Conservation (phyloP, 2,113 vertebrate species). For the Sander vitreus region DNA sequence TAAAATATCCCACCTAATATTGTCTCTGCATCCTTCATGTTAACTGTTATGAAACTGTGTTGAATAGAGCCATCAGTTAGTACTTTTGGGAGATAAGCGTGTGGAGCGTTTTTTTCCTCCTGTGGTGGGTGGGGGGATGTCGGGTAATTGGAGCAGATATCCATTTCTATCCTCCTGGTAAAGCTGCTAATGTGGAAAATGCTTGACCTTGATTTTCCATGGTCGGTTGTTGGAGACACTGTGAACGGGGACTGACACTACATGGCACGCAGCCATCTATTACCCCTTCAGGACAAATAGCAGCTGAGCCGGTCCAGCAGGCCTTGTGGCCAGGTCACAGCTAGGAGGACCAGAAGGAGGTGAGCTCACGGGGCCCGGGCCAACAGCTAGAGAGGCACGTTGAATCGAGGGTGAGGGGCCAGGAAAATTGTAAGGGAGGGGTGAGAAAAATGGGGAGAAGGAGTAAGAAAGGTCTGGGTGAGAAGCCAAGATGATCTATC, state of each 20-base stretch:
- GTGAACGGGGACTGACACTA: conserved; percentile 37
- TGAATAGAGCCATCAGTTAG: conserved; percentile 56
- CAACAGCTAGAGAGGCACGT: conserved; percentile 28
- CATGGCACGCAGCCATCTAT: conserved; percentile 39
- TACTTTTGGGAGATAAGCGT: conserved; percentile 39
- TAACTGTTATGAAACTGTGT: conserved; percentile 52
- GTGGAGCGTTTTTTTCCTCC: conserved; percentile 37
- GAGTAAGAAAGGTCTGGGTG: conserved; percentile 34
- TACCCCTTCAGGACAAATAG: conserved; percentile 41
- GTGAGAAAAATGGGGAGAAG: conserved; percentile 35
- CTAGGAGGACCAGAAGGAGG: conserved; percentile 36
- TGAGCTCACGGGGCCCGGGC: neutral
- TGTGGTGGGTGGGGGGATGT: conserved; percentile 11
- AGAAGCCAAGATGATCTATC: conserved; percentile 63
- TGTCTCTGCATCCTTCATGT: conserved; percentile 49
- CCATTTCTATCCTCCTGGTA: conserved; percentile 72
- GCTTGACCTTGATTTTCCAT: conserved; percentile 78
- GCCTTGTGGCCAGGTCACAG: conserved; percentile 52
- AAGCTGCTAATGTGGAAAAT: conserved; percentile 81
- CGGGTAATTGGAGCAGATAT: conserved; percentile 68
- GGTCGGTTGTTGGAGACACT: conserved; percentile 60
- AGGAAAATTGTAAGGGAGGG: conserved; percentile 65
- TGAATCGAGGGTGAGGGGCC: conserved; percentile 49
- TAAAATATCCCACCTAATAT: conserved; percentile 42
- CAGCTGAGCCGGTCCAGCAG: conserved; percentile 34